Conservation (phyloP, 2,797 vertebrate species). For the Pterois miles region DNA sequence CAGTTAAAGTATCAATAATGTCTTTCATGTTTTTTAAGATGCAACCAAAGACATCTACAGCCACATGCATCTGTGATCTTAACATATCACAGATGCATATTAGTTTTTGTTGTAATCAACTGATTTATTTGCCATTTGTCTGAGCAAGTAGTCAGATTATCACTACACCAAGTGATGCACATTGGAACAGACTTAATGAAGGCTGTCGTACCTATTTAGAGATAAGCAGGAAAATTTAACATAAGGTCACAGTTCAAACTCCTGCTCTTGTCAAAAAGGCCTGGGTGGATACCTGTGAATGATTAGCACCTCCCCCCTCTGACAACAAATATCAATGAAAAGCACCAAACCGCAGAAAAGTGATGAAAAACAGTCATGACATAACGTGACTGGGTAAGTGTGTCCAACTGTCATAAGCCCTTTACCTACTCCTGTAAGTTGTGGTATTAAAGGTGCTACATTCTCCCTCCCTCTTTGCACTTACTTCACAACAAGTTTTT, state of each 20-base stretch:
- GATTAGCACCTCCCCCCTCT: neutral
- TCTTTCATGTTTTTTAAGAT: neutral
- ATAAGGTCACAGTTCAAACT: neutral
- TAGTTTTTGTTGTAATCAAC: no score
- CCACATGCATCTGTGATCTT: no score
- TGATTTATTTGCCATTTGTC: no score
- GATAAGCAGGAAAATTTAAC: neutral
- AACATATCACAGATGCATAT: no score
- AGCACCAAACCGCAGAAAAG: neutral
- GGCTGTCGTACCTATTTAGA: neutral
- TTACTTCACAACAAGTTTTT: no score
- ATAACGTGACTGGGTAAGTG: neutral
- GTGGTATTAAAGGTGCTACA: no score
- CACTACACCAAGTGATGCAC: no score
- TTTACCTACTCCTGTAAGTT: neutral
- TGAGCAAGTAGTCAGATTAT: no score
- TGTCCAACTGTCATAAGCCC: neutral
- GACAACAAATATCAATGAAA: neutral
- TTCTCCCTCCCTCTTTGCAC: no score
- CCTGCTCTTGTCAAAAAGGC: neutral
- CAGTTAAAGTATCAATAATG: neutral
- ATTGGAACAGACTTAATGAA: neutral
- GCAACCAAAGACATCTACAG: neutral
- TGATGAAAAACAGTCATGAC: neutral
- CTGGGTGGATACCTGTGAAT: neutral